These are phyloP conservation scores for Limnodromus scolopaceus DNA, from an alignment of 2,797 vertebrate species.

Conservation along the genomic window DNA sequence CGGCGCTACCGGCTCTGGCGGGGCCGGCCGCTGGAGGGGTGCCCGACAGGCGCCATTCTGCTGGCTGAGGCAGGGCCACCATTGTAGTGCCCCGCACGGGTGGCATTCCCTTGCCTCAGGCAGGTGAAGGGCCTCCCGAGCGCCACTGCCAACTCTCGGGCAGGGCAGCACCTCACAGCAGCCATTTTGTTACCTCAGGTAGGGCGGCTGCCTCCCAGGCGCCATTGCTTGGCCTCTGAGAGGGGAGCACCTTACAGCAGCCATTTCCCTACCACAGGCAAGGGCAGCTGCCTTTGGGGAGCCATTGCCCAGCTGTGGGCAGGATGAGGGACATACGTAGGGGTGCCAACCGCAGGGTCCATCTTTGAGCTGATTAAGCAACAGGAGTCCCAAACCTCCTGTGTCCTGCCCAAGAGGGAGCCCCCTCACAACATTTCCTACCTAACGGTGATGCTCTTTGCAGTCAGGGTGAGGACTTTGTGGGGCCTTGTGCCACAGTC, in stretches of 20 bases:
- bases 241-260: too few species aligned
- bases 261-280: not conserved
- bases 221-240: too few species aligned
- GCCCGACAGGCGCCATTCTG: not conserved
- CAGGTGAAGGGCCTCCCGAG: not conserved
- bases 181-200: not conserved
- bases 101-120: not conserved
- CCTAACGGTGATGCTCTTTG: not conserved
- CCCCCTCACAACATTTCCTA: not conserved
- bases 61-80: not conserved
- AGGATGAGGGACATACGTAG: accelerated
- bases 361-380: not conserved
- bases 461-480: not conserved
- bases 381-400: not conserved
- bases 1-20: accelerated
- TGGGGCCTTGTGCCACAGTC: not conserved
- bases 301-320: not conserved
- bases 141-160: not conserved
- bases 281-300: not conserved
- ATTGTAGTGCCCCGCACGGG: accelerated
- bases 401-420: not conserved
- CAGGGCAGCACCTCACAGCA: not conserved
- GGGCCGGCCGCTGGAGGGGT: accelerated
- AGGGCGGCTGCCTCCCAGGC: too few species aligned
- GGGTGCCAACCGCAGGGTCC: not conserved